Evolutionary conservation across 92 coral and sea anemone species (phyloP).

Genomic region (Bergia puertoricense): DNA sequence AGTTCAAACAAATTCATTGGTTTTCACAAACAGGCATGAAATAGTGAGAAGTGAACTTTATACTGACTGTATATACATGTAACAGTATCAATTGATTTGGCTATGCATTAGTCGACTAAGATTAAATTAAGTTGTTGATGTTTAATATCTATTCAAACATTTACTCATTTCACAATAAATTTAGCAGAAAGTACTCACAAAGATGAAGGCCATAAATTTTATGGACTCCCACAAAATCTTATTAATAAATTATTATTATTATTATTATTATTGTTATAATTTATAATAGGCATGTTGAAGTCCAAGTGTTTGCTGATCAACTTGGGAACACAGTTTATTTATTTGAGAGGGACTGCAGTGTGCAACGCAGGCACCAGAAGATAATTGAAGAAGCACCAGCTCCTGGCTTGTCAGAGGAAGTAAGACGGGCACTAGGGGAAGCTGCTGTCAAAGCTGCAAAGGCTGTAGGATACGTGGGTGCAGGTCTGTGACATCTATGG

Average conservation of each 20-base stretch:
- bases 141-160: no score
- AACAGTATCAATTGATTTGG: no score
- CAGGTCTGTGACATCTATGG: conserved; percentile 62
- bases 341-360: conserved; percentile 99
- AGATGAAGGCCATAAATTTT: no score
- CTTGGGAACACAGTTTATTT: conserved; percentile 93
- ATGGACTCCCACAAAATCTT: neutral
- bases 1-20: no score
- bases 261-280: no score
- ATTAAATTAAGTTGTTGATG: no score
- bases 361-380: conserved; percentile 96
- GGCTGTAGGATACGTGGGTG: conserved; percentile 98
- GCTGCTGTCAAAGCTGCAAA: conserved; percentile 98
- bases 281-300: conserved; percentile 86
- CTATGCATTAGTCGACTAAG: no score
- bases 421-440: conserved; percentile 85
- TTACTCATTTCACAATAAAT: no score
- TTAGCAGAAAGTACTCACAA: no score
- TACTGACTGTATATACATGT: no score
- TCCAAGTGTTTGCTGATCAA: conserved; percentile 95
- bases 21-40: no score
- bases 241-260: neutral
- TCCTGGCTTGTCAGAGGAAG: conserved; percentile 91
- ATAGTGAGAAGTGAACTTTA: no score
- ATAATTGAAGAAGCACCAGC: conserved; percentile 99